These are phyloP conservation scores for Agraylea sexmaculata DNA, from an alignment of 1,140 invertebrate species.

Conservation along the genomic window DNA sequence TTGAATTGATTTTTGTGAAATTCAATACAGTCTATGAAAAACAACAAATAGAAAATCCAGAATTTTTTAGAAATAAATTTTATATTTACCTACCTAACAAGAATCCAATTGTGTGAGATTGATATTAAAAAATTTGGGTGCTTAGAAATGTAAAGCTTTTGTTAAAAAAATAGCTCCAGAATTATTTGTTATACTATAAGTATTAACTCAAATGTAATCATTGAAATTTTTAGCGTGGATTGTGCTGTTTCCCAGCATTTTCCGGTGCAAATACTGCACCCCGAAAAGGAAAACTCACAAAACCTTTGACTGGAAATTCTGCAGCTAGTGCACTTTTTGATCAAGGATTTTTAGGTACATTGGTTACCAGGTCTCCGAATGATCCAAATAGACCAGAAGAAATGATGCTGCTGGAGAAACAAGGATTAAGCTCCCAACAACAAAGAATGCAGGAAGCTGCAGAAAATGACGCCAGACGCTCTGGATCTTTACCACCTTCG, in stretches of 20 bases:
- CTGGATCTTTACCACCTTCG: slow-evolving; percentile 45
- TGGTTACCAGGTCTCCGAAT: slow-evolving; percentile 32
- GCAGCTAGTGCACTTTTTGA: slow-evolving; percentile 41
- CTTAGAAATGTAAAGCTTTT: not conserved
- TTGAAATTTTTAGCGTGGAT: slow-evolving; percentile 60
- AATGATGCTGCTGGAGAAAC: slow-evolving; percentile 61
- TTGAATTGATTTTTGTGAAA: too few species aligned
- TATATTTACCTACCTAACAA: not conserved
- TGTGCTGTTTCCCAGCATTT: slow-evolving; percentile 81
- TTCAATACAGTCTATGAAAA: too few species aligned
- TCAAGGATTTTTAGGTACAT: slow-evolving; percentile 39
- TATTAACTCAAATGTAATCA: slow-evolving; percentile 9
- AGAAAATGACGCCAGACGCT: slow-evolving; percentile 33
- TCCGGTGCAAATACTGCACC: slow-evolving; percentile 67
- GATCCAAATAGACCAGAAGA: slow-evolving; percentile 46
- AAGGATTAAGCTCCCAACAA: slow-evolving; percentile 61
- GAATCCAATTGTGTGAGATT: not conserved
- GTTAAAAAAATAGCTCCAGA: not conserved
- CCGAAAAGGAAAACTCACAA: slow-evolving; percentile 72
- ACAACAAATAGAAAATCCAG: not conserved
- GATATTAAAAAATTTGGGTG: not conserved
- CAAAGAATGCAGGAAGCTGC: slow-evolving; percentile 49
- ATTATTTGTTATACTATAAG: not conserved
- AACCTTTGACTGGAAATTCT: slow-evolving; percentile 63
- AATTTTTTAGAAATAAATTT: not conserved